Evolutionary conservation across 2,888 invertebrate genomes (phyloP).

Genomic region (Synergus gifuensis): DNA sequence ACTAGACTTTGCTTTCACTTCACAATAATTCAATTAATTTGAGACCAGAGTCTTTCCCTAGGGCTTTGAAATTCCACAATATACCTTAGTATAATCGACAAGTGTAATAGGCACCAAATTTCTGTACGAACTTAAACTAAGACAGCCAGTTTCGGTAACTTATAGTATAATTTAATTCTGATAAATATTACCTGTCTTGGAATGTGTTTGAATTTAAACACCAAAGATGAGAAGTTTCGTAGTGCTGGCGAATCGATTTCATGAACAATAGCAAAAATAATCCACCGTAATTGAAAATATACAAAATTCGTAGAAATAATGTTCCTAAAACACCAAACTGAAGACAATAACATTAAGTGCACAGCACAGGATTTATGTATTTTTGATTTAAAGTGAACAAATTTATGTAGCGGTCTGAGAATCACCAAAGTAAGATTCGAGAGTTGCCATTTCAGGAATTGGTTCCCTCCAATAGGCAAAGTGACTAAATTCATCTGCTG

Average conservation of each 20-base stretch:
- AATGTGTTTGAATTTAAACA: constrained; percentile 47
- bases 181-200: constrained; percentile 56
- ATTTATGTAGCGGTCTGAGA: constrained; percentile 42
- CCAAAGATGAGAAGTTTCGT: constrained; percentile 28
- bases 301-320: constrained; percentile 19
- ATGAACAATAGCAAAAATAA: not conserved
- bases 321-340: constrained; percentile 17
- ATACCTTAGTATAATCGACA: constrained; percentile 5
- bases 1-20: constrained; percentile 27
- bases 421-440: constrained; percentile 60
- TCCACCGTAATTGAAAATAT: constrained; percentile 27
- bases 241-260: not conserved
- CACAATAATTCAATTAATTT: constrained; percentile 28
- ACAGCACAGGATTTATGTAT: not conserved
- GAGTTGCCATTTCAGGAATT: constrained; percentile 80
- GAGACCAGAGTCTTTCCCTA: constrained; percentile 18
- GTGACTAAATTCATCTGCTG: constrained; percentile 87
- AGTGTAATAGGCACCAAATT: constrained; percentile 22
- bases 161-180: constrained; percentile 40
- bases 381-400: constrained; percentile 13
- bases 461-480: constrained; percentile 97
- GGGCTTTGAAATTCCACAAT: not conserved
- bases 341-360: constrained; percentile 26
- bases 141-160: constrained; percentile 37
- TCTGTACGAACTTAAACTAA: constrained; percentile 27